Conservation (phyloP, 2,797 vertebrate genomes). For the Lates japonicus region DNA sequence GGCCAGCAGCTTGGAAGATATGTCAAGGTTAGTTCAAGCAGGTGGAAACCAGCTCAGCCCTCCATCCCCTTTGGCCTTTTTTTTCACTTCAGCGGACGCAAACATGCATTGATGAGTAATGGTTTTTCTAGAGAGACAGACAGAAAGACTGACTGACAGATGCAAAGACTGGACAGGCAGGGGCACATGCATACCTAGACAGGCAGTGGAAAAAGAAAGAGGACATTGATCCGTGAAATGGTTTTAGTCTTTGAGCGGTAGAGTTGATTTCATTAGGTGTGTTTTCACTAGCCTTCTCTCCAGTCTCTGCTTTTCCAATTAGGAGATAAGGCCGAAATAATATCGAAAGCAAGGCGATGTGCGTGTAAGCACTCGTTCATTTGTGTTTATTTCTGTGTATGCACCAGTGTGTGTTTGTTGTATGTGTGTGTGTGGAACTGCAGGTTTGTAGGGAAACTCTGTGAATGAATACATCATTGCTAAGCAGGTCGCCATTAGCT, state of each 20-base stretch:
- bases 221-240: slow-evolving; percentile 88
- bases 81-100: slow-evolving; percentile 18
- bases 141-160: slow-evolving; percentile 59
- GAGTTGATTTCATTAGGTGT: slow-evolving; percentile 87
- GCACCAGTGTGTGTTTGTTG: neutral
- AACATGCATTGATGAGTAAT: slow-evolving; percentile 56
- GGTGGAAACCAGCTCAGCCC: slow-evolving; percentile 33
- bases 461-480: slow-evolving; percentile 54
- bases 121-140: slow-evolving; percentile 46
- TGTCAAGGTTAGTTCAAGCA: slow-evolving; percentile 62
- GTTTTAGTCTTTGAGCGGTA: slow-evolving; percentile 84
- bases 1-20: slow-evolving; percentile 31
- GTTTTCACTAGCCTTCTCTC: slow-evolving; percentile 80
- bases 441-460: slow-evolving; percentile 40
- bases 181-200: slow-evolving; percentile 68
- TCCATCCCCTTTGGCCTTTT: neutral
- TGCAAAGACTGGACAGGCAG: slow-evolving; percentile 66
- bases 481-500: slow-evolving; percentile 31
- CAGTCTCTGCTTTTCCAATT: slow-evolving; percentile 87
- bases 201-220: slow-evolving; percentile 73
- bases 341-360: slow-evolving; percentile 65
- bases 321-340: slow-evolving; percentile 88
- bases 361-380: slow-evolving; percentile 32
- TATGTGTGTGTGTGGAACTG: slow-evolving; percentile 7
- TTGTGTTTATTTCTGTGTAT: slow-evolving; percentile 38